A percentile compares a stretch with the other conserved stretches of the same genome.
Conservation (phyloP, 2,888 invertebrate species). For the Biston betularia region DNA sequence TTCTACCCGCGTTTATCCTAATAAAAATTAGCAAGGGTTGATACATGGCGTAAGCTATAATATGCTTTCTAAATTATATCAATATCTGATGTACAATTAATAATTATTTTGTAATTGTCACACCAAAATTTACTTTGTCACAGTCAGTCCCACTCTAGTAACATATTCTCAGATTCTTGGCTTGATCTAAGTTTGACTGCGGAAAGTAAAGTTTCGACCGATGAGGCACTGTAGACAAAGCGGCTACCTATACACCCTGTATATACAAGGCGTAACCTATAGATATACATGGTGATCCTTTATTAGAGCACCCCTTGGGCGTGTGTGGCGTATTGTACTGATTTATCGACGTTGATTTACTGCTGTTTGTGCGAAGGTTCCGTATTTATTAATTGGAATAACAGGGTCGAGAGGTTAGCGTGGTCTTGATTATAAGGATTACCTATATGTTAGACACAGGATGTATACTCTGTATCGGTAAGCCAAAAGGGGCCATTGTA, state of each 20-base stretch:
- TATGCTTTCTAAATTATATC: no score
- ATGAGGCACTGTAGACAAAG: constrained; percentile 76
- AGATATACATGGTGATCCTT: constrained; percentile 57
- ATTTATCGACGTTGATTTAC: constrained; percentile 59
- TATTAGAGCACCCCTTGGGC: constrained; percentile 65
- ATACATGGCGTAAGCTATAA: no score
- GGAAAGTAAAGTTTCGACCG: constrained; percentile 81
- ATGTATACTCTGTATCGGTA: not conserved
- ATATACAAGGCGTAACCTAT: constrained; percentile 15
- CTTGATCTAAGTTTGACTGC: constrained; percentile 82
- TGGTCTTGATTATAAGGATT: constrained; percentile 2
- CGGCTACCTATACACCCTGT: constrained; percentile 61
- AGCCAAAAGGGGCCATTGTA: not conserved
- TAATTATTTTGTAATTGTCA: constrained; percentile 46
- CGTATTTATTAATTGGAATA: constrained; percentile 29
- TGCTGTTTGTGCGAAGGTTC: constrained; percentile 27
- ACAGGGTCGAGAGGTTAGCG: not conserved
- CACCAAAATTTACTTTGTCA: constrained; percentile 56
- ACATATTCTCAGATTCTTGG: constrained; percentile 61
- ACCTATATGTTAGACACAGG: not conserved
- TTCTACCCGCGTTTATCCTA: no score
- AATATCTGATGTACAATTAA: not conserved
- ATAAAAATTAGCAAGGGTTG: no score
- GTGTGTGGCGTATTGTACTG: constrained; percentile 60
- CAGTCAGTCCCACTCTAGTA: constrained; percentile 44